These are phyloP conservation scores for Drosophila planitibia DNA, from an alignment of 2,888 invertebrate species.

Conservation along the genomic window DNA sequence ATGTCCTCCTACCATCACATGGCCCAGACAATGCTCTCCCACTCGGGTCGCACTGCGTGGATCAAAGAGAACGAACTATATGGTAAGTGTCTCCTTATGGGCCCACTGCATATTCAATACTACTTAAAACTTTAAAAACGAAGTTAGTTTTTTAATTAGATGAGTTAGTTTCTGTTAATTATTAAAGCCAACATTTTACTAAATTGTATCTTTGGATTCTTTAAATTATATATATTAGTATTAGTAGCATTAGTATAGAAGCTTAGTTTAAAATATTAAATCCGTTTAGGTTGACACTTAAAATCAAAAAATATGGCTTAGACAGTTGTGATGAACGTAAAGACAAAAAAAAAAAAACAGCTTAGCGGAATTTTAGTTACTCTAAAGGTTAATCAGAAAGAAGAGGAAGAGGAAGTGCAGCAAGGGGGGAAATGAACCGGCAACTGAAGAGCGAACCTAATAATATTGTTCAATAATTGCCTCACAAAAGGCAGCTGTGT, in stretches of 20 bases:
- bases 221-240: no score
- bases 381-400: background rate
- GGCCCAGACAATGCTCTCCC: slow-evolving; percentile 84
- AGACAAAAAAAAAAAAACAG: background rate
- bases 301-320: no score
- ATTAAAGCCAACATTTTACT: background rate
- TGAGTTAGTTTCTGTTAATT: background rate
- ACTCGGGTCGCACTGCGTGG: slow-evolving; percentile 83
- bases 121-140: background rate
- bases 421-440: background rate
- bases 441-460: slow-evolving; percentile 42
- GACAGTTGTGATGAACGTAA: background rate
- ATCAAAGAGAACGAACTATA: slow-evolving; percentile 85
- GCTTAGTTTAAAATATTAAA: background rate
- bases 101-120: fast-evolving
- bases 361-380: background rate
- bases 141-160: background rate
- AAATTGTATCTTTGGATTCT: background rate
- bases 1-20: slow-evolving; percentile 84
- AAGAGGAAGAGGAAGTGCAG: background rate
- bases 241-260: no score
- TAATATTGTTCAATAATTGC: slow-evolving; percentile 66
- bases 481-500: slow-evolving; percentile 71
- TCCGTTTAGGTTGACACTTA: background rate
- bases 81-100: slow-evolving; percentile 77